These are phyloP conservation scores for Agrypnus murinus DNA, from an alignment of 2,888 invertebrate species.

Conservation along the genomic window DNA sequence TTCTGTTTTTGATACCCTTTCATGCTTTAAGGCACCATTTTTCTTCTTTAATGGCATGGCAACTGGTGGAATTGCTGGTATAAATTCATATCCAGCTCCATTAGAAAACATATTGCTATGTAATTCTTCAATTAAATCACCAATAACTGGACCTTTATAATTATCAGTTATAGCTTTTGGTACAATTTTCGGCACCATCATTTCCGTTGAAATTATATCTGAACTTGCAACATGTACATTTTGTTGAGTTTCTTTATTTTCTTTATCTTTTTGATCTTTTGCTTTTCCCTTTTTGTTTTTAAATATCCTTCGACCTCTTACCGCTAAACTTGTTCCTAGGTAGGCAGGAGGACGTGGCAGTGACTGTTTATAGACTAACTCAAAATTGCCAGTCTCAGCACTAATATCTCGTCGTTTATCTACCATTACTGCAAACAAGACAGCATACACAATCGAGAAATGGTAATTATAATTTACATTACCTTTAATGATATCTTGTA, in stretches of 20 bases:
- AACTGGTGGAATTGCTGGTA: constrained; percentile 31
- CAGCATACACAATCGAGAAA: no score
- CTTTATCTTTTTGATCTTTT: constrained; percentile 55
- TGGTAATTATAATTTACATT: constrained; percentile 35
- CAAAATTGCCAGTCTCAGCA: constrained; percentile 88
- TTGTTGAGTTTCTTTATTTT: constrained; percentile 60
- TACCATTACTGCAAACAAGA: constrained; percentile 80
- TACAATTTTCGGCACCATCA: constrained; percentile 60
- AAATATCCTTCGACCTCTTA: constrained; percentile 79
- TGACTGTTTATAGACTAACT: constrained; percentile 84
- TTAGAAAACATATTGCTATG: constrained; percentile 70
- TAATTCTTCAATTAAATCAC: constrained; percentile 80
- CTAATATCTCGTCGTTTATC: constrained; percentile 82
- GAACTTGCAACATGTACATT: constrained; percentile 58
- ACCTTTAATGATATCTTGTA: constrained; percentile 96
- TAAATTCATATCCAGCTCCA: constrained; percentile 62
- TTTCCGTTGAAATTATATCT: constrained; percentile 63
- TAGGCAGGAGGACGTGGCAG: constrained; percentile 88
- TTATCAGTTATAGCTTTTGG: constrained; percentile 66
- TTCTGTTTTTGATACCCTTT: constrained; percentile 64
- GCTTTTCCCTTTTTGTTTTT: constrained; percentile 66
- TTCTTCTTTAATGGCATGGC: constrained; percentile 45
- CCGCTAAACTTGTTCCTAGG: constrained; percentile 81
- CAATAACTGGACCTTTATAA: constrained; percentile 80
- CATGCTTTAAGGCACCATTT: constrained; percentile 53